Conservation (phyloP, 1,140 invertebrate species). For the Dinothrombium tinctorium region DNA sequence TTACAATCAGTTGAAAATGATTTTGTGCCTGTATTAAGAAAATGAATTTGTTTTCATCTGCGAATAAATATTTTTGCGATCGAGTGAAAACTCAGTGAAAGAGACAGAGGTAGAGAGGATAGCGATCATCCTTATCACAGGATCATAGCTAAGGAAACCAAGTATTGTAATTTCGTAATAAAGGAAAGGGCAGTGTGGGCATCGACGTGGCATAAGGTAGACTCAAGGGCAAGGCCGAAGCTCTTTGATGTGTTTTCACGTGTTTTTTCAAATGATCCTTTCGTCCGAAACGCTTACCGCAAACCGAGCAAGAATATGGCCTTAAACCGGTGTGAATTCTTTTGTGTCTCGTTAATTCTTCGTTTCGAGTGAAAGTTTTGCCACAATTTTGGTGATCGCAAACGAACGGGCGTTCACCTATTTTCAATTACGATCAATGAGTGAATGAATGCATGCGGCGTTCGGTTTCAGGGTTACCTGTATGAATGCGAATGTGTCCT, state of each 20-base stretch:
- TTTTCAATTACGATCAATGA: background rate
- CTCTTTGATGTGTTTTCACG: slow-evolving; percentile 42
- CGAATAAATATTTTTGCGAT: too few species aligned
- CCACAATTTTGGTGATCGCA: slow-evolving; percentile 46
- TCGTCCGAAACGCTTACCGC: slow-evolving; percentile 51
- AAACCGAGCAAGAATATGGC: slow-evolving; percentile 73
- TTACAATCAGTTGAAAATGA: too few species aligned
- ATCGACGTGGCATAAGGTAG: too few species aligned
- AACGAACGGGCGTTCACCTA: slow-evolving; percentile 40
- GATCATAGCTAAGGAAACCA: too few species aligned
- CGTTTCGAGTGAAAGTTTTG: slow-evolving; percentile 69
- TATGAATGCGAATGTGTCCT: slow-evolving; percentile 71
- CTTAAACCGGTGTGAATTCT: slow-evolving; percentile 83
- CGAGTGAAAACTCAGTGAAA: too few species aligned
- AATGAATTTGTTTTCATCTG: too few species aligned
- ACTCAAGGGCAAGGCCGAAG: too few species aligned
- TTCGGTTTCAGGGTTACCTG: slow-evolving; percentile 30
- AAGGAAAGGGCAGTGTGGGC: too few species aligned
- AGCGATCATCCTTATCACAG: too few species aligned
- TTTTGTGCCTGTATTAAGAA: too few species aligned
- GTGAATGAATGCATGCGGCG: background rate
- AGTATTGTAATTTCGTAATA: too few species aligned
- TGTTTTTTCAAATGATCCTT: slow-evolving; percentile 85
- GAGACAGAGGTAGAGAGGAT: too few species aligned
- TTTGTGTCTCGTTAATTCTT: slow-evolving; percentile 71